These are phyloP conservation scores for Norana najaformis DNA, from an alignment of 2,888 invertebrate genomes.

Conservation along the genomic window DNA sequence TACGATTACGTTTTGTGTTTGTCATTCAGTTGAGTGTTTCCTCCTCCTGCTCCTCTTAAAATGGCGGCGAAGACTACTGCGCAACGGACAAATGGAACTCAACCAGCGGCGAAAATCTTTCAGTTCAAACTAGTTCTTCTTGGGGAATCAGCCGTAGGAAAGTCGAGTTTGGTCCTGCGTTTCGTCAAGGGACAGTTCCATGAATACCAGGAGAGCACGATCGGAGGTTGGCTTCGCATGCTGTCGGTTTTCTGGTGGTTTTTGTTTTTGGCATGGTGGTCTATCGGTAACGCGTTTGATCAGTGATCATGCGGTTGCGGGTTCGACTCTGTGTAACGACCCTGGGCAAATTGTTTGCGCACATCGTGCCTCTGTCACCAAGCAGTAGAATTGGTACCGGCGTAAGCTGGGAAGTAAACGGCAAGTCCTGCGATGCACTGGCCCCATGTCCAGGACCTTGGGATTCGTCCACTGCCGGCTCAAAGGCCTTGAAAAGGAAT, in stretches of 20 bases:
- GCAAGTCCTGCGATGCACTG: no score
- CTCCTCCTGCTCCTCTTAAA: not conserved
- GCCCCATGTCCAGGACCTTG: no score
- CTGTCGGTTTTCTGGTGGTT: not conserved
- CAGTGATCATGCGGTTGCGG: no score
- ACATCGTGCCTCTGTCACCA: no score
- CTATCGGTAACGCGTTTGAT: no score
- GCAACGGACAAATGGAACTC: conserved; percentile 56
- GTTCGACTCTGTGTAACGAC: no score
- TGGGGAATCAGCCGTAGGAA: conserved; percentile 96
- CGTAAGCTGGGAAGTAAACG: no score
- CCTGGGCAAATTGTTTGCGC: no score
- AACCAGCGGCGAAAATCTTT: conserved; percentile 77
- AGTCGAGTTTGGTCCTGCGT: conserved; percentile 96
- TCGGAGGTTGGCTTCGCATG: conserved; percentile 59
- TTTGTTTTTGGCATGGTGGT: no score
- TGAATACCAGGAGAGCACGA: conserved; percentile 99
- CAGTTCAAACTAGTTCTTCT: conserved; percentile 98
- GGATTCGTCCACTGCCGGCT: no score
- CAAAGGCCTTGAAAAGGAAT: no score
- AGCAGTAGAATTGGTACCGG: no score
- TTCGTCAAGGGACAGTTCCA: conserved; percentile 99
- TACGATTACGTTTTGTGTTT: not conserved
- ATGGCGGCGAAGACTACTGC: conserved; percentile 2
- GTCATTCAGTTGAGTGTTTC: not conserved